Evolutionary conservation across 2,888 invertebrate species (phyloP), one percentile per base, ranked within the genome.

Genomic region (Chrysolina americana): DNA sequence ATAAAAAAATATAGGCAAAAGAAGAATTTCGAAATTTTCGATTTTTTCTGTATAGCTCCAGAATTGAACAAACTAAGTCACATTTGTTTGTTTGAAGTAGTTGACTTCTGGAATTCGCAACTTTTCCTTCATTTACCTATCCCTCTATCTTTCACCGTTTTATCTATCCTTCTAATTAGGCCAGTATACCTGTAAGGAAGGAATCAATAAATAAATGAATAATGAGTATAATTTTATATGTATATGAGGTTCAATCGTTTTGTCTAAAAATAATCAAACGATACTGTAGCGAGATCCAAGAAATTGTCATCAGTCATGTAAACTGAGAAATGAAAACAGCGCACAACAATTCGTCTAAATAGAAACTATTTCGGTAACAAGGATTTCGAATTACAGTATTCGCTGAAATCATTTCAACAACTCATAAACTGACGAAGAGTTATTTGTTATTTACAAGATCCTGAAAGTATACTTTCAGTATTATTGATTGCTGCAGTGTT

Each of bases 231-330:
- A 53, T 53, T 6, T 6, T 11, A 21, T 11, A 53, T 23, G 10
- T 1, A 21, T 53, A 21, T 21, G 11, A 4, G 6, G 21, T 21
- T 21, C 19, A 13, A 13, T 21, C 13, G 9, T 53, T 53, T 21
- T 11, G 11, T 21, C 53, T 53, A 21, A 53, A 53, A 53, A 53
- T 53, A 53, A 53, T 11, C 2, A 11, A 21, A 53, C 4, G 53
- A 21, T 36, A 36, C 11, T 21, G 9, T 53, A 53, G 5, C 19
- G 53, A 53, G 53, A 21, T 21, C 21, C 53, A 21, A 53, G 53
- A 53, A 53, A 19, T 21, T 53, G 53, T 53, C 19, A 53, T 53
- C 53, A 53, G 21, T 53, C 53, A 53, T 11, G 21, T 53, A 53
- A 53, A 53, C 21, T 19, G 21, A 53, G 13, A 53, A 53, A 53